Evolutionary conservation across 2,113 vertebrate species (phyloP), one percentile per base, ranked within the genome.

Genomic region (Amphiprion ocellaris): DNA sequence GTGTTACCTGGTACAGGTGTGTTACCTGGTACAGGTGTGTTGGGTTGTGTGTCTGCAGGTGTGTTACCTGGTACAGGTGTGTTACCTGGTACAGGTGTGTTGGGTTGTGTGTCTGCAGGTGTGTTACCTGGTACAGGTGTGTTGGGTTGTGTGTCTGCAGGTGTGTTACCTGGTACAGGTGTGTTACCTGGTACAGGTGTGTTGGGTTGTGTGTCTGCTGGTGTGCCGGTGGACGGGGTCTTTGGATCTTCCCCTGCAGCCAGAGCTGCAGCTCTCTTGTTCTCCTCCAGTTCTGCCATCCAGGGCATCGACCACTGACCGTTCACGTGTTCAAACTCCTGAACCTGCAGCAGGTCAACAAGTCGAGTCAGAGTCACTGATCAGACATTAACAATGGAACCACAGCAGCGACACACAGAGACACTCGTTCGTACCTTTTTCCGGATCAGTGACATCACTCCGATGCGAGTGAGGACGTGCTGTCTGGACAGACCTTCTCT

Each of bases 291-390:
- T 87, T 99, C 98, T 28, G 97, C 97, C 87, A 99, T 95, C 92
- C 98, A 98, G 37, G 98, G 97, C 97, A 99, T 99, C 15, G 98
- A 99, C 98, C 98, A 99, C 69, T 97, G 97, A 52, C 98, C 98
- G 0, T 99, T 99, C 61, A 99, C 98, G 16, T 99, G 98, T 85
- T 99, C 98, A 93, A 99, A 99, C 86, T 99, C 98, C 91, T 99
- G 98, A 66, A 99, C 98, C 98, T 99, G 79, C 79, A 37, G 33
- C 33, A 37, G 33, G 33, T 9, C 7, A 37, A 37, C 33, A 7
- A 37, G 33, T 37, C 33, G 33, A 37, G 33, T 37, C 33, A 37
- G 33, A 37, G 9, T 54, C 23, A 39, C 44, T 33, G 54, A 26
- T 26, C 26, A 26, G 26, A 26, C 26, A 26, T 26, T 26, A 26